Base-by-base conservation (phyloP, 2,888 invertebrate genomes). In the Sthenelais limicola region DNA sequence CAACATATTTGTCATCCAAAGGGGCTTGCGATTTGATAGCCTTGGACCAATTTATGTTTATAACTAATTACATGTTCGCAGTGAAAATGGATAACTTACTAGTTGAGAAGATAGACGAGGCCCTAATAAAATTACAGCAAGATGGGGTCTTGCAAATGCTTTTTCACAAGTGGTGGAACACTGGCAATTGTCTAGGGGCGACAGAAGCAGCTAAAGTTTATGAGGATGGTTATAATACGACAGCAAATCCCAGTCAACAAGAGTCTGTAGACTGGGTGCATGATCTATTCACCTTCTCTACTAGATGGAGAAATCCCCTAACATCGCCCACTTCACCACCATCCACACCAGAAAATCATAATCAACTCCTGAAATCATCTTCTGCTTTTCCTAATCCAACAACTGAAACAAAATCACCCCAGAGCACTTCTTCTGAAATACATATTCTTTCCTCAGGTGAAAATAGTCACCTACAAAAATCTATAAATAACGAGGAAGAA, bases 141-240 rank as follows among this genome's bases (percentile, higher is more conserved):
- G 56, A 67, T 15, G 74, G 74, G 0, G 71, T 67, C 3, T 52
- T 76, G 4, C 73, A 67, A 62, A 48, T 33, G n/a, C 48, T 74
- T 28, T 76, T 67, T 48, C 73, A 73, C 56, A 72, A 71, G 26
- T 76, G 76, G 76, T 76, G 74, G 74, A 69, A 74, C 33, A 67
- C 30, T 24, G 76, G 70, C 3, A 74, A 74, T n/a, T 74, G 76
- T 33, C 26, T 32, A 24, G 70, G 70, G 18, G 30, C 35, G 15
- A 70, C 52, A 1, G 62, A 48, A 5, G 21, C 62, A 18, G 38
- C 62, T 1, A 35, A 62, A 24, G 2, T 28, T 1, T 1, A 7
- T 35, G 24, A 26, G 21, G 38, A 35, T 9, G 9, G n/a, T 7
- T 26, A 18, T 7, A 62, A 62, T 24, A 28, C 12, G 2, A 62